A percentile compares a stretch with the other conserved stretches of the same genome.
phyloP scores from a whole-genome alignment of 2,113 vertebrate species.

The Mohoua ochrocephala region DNA sequence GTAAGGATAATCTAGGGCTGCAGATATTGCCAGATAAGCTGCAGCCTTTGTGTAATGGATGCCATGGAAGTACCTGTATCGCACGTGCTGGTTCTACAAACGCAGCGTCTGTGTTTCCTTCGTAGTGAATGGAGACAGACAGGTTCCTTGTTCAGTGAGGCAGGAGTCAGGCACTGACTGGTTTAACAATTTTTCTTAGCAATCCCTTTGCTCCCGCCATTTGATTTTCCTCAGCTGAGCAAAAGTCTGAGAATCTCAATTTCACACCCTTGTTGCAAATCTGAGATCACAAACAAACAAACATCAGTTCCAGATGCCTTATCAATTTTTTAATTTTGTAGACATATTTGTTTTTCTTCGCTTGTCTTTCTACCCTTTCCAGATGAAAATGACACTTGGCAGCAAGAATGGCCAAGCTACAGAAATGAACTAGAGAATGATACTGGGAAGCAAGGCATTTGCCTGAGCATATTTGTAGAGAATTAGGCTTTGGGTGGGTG shows the following conservation, averaged over 20 bases:
- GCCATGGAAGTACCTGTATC: accelerated
- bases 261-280: background rate
- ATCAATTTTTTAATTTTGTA: background rate
- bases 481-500: background rate
- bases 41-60: background rate
- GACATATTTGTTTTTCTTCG: background rate
- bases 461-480: background rate
- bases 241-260: background rate
- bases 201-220: background rate
- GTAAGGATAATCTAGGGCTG: background rate
- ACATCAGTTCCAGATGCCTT: background rate
- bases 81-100: background rate
- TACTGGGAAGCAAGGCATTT: background rate
- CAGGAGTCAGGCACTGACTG: background rate
- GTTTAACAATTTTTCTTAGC: background rate
- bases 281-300: background rate
- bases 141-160: background rate
- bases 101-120: background rate
- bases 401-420: background rate
- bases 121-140: background rate
- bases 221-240: background rate
- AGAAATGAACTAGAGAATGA: background rate
- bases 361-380: background rate
- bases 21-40: background rate
- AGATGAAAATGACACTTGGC: background rate